Evolutionary conservation across 2,888 invertebrate species (phyloP).

Genomic region (Celastrina argiolus): DNA sequence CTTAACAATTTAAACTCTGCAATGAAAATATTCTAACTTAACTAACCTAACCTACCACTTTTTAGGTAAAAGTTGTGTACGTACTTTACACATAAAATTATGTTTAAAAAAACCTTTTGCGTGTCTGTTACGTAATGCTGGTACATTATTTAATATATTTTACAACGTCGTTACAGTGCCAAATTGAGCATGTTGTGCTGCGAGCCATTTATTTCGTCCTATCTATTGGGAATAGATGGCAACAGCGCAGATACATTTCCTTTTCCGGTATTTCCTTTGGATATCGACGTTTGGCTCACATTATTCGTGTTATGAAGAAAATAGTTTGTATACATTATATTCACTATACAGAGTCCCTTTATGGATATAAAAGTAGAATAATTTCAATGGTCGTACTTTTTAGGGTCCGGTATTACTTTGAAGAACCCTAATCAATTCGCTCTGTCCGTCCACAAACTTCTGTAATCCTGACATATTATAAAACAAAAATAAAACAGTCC

Average conservation of each 20-base stretch:
- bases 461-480: too few relatives aligned
- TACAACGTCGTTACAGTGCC: constrained; percentile 12
- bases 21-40: not conserved
- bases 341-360: too few relatives aligned
- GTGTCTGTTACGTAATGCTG: not conserved
- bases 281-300: constrained; percentile 5
- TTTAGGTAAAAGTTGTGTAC: not conserved
- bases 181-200: constrained; percentile 17
- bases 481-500: too few relatives aligned
- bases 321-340: not conserved
- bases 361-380: constrained; percentile 19
- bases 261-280: constrained; percentile 14
- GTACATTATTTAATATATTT: not conserved
- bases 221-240: constrained; percentile 18
- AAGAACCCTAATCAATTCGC: too few relatives aligned
- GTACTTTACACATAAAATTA: not conserved
- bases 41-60: too few relatives aligned
- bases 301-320: not conserved
- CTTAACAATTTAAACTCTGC: not conserved
- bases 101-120: not conserved
- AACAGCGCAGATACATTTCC: constrained; percentile 15
- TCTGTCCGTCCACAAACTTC: too few relatives aligned
- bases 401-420: too few relatives aligned
- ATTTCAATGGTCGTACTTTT: not conserved
- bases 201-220: constrained; percentile 13